Conservation (phyloP, 2,113 vertebrate genomes). For the Suncus etruscus region DNA sequence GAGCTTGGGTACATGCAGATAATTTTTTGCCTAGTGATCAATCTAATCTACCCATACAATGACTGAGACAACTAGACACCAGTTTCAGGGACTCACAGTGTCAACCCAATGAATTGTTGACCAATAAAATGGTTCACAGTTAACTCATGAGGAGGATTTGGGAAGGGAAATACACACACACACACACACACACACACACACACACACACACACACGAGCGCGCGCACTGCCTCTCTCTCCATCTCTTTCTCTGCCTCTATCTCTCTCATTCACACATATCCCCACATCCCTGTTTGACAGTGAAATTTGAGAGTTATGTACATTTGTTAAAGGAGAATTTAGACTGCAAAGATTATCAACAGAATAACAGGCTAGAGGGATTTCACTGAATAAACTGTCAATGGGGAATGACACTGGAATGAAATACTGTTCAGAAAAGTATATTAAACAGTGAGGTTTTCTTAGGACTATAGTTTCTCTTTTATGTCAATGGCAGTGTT, state of each 20-base stretch:
- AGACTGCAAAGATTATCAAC: conserved; percentile 5
- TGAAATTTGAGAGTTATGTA: not conserved
- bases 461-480: not conserved
- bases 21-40: conserved; percentile 3
- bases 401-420: not conserved
- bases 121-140: not conserved
- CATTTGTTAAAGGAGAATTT: conserved; percentile 47
- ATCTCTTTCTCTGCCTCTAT: too few species aligned
- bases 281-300: not conserved
- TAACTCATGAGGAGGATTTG: not conserved
- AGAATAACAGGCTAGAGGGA: conserved; percentile 5
- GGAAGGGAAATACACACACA: not conserved
- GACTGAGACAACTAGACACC: conserved; percentile 4
- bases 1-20: not conserved
- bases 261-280: not conserved
- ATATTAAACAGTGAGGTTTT: conserved; percentile 7
- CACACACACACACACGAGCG: too few species aligned
- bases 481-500: not conserved
- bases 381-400: not conserved
- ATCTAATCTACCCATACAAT: not conserved
- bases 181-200: too few species aligned
- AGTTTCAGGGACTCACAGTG: not conserved
- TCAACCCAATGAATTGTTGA: not conserved
- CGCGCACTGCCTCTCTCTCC: too few species aligned
- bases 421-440: not conserved